These are phyloP conservation scores for Atta colombica DNA, from an alignment of 1,140 invertebrate species.

Conservation along the genomic window DNA sequence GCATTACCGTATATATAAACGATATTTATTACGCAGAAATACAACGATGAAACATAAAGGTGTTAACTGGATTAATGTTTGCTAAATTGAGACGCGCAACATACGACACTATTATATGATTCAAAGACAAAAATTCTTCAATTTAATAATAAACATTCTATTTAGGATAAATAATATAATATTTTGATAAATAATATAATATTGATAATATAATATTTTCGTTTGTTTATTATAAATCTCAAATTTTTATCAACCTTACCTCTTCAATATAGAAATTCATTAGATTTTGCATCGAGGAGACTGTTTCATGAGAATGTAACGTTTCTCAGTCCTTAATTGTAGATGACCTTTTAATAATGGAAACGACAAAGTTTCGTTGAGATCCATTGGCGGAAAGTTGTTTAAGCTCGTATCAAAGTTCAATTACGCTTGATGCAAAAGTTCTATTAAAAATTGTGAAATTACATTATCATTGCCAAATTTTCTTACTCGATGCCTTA, in stretches of 20 bases:
- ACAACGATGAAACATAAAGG: neutral
- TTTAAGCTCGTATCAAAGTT: conserved; percentile 43
- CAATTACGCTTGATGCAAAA: conserved; percentile 50
- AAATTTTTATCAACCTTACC: neutral
- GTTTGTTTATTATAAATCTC: neutral
- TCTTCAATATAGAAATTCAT: neutral
- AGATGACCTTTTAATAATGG: conserved; percentile 34
- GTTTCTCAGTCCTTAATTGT: conserved; percentile 25
- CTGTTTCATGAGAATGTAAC: conserved; percentile 16
- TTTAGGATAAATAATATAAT: neutral
- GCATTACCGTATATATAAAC: neutral
- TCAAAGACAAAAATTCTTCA: neutral
- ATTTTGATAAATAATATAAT: neutral
- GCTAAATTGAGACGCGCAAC: neutral
- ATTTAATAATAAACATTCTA: neutral
- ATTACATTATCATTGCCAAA: conserved; percentile 25
- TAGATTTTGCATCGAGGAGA: neutral
- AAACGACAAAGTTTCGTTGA: conserved; percentile 26
- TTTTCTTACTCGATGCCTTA: conserved; percentile 2
- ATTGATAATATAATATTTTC: neutral
- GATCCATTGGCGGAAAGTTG: conserved; percentile 30
- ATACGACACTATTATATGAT: neutral
- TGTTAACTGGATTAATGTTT: neutral
- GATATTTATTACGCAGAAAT: neutral
- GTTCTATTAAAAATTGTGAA: conserved; percentile 25